Base-by-base conservation (phyloP, 2,113 vertebrate genomes). In the Malaclemys terrapin region DNA sequence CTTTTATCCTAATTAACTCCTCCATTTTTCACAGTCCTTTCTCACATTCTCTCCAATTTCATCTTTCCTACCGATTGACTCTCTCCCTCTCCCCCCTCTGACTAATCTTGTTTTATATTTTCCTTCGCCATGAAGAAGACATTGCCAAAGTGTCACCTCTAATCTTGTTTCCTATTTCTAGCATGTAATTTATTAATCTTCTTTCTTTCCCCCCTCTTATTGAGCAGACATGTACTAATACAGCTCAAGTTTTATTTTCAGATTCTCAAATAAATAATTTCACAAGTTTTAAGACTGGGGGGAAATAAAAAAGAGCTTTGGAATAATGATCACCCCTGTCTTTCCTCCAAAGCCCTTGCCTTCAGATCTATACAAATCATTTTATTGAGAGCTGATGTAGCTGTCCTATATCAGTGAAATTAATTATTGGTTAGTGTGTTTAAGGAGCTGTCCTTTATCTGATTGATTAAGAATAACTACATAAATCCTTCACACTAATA, bases 231-330 rank as follows among this genome's bases (percentile, higher is more conserved):
- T 88, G 85, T 97, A 90, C 85, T 95, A 97, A 95, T 97, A 94
- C 80, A 87, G 87, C 87, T 95, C 95, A 97, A 93, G 96, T 94
- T 97, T 97, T 97, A 98, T 98, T 98, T 98, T 98, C 98, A 98
- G 95, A 98, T 98, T 98, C 98, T 98, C 98, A 98, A 97, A 97
- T 98, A 98, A 98, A 98, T 98, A 98, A 97, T 98, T 98, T 98
- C 97, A 95, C 95, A 96, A 97, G 94, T 53, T 93, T 96, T 91
- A 93, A 95, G 89, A 96, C 96, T 75, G 90, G 59, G 69, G 75
- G 53, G 94, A 97, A 98, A 95, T 95, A 94, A 92, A 95, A 95
- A 95, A 94, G 87, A 97, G 72, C 95, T 97, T 96, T 97, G 97
- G 98, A 98, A 97, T 98, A 97, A 97, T 97, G 93, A 98, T 98